Conservation (phyloP, 2,797 vertebrate species). For the Micropoecilia bifurca region DNA sequence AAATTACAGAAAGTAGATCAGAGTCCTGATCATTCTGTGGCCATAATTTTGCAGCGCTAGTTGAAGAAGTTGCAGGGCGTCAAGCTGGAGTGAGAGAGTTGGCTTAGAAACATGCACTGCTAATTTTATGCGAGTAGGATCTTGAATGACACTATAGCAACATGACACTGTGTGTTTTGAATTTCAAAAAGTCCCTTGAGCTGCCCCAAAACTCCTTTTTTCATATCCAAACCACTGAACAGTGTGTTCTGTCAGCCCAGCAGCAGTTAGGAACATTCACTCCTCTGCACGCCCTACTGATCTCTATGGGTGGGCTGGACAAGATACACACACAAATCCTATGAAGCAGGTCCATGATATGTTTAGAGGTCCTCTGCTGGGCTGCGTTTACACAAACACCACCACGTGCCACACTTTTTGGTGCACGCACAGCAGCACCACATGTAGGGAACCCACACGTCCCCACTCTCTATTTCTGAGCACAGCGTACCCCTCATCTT, state of each 20-base stretch:
- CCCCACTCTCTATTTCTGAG: slow-evolving; percentile 15
- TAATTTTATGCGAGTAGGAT: slow-evolving; percentile 42
- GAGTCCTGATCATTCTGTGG: slow-evolving; percentile 15
- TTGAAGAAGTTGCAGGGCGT: background rate
- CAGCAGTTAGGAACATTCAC: slow-evolving; percentile 56
- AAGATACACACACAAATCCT: slow-evolving; percentile 43
- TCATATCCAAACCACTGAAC: slow-evolving; percentile 61
- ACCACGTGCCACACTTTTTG: background rate
- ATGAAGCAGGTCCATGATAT: slow-evolving; percentile 37
- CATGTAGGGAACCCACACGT: background rate
- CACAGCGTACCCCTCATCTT: slow-evolving; percentile 24
- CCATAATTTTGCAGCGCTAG: background rate
- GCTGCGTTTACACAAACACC: slow-evolving; percentile 25
- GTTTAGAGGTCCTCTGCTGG: slow-evolving; percentile 29
- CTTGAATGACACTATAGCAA: slow-evolving; percentile 36
- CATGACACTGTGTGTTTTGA: background rate
- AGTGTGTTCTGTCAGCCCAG: slow-evolving; percentile 64
- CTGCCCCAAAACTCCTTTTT: slow-evolving; percentile 60
- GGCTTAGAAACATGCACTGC: slow-evolving; percentile 30
- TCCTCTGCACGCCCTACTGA: slow-evolving; percentile 62
- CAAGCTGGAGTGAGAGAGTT: slow-evolving; percentile 8
- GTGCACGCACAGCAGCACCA: slow-evolving; percentile 1
- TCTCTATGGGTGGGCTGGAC: slow-evolving; percentile 59
- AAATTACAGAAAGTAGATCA: slow-evolving; percentile 15
- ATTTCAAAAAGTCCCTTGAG: slow-evolving; percentile 36